Percentiles rank a stretch among this genome's conserved stretches.
Evolutionary conservation across 2,797 vertebrate genomes (phyloP).

Genomic region (Leuciscus waleckii): DNA sequence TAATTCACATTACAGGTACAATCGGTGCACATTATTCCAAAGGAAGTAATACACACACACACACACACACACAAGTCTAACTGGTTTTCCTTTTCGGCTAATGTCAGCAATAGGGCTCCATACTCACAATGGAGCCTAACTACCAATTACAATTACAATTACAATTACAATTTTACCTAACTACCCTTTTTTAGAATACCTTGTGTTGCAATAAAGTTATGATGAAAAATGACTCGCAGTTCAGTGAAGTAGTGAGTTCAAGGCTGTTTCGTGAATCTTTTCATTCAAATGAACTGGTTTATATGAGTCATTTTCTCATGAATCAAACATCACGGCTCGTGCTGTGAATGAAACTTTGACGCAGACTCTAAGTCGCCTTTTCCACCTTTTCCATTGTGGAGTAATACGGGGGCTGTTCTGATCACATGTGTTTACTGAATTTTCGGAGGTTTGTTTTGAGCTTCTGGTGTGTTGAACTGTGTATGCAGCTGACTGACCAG

Average conservation of each 20-base stretch:
- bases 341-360: neutral
- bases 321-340: neutral
- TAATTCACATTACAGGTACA: neutral
- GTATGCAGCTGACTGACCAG: neutral
- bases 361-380: neutral
- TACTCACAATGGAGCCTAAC: too few species aligned
- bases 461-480: neutral
- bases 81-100: neutral
- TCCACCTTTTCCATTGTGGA: neutral
- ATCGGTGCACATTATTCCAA: neutral
- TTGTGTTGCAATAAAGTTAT: neutral
- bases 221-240: neutral
- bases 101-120: neutral
- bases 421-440: neutral
- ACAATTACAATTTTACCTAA: neutral
- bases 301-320: neutral
- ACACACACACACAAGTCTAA: neutral
- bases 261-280: neutral
- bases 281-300: neutral
- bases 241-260: neutral
- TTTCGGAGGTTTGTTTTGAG: neutral
- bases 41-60: neutral
- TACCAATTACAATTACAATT: neutral
- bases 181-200: neutral
- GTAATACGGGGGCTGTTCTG: neutral